Evolutionary conservation across 2,797 vertebrate genomes (phyloP).

Genomic region (Scleropages formosus): DNA sequence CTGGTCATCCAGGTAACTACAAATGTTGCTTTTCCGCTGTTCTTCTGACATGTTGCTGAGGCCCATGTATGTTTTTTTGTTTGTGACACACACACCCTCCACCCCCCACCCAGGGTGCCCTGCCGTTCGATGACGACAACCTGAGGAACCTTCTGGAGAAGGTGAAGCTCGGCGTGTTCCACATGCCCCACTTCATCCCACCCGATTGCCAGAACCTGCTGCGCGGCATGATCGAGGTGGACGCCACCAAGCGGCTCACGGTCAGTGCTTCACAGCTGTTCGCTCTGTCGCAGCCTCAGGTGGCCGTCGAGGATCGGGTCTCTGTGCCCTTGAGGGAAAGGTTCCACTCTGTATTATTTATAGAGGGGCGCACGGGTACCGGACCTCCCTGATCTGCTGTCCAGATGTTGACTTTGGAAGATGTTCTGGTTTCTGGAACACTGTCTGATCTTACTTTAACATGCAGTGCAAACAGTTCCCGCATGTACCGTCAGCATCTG

Average conservation of each 20-base stretch:
- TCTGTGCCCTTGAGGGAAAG: too few species aligned
- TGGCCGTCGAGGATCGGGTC: too few species aligned
- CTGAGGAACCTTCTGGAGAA: slow-evolving; percentile 95
- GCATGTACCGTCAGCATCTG: not conserved
- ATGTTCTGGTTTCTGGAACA: slow-evolving; percentile 10
- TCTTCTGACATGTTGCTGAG: not conserved
- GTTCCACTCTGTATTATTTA: too few species aligned
- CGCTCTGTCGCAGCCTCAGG: too few species aligned
- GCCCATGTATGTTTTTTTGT: not conserved
- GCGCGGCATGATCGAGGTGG: slow-evolving; percentile 98
- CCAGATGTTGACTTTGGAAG: not conserved
- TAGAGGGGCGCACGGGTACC: not conserved
- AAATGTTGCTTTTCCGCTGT: too few species aligned
- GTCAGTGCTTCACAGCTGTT: slow-evolving; percentile 59
- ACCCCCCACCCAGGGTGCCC: slow-evolving; percentile 80
- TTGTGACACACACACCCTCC: too few species aligned
- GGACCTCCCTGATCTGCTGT: not conserved
- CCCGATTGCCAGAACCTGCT: slow-evolving; percentile 97
- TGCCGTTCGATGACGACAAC: slow-evolving; percentile 96
- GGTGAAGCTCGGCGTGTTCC: slow-evolving; percentile 96
- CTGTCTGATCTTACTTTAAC: not conserved
- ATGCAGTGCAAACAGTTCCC: not conserved
- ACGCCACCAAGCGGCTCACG: slow-evolving; percentile 88
- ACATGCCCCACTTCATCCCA: slow-evolving; percentile 99
- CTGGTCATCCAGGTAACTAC: too few species aligned